Percentiles rank a stretch among this genome's conserved stretches.
Conservation (phyloP, 2,113 vertebrate genomes). For the Apistogramma diplotaenia region DNA sequence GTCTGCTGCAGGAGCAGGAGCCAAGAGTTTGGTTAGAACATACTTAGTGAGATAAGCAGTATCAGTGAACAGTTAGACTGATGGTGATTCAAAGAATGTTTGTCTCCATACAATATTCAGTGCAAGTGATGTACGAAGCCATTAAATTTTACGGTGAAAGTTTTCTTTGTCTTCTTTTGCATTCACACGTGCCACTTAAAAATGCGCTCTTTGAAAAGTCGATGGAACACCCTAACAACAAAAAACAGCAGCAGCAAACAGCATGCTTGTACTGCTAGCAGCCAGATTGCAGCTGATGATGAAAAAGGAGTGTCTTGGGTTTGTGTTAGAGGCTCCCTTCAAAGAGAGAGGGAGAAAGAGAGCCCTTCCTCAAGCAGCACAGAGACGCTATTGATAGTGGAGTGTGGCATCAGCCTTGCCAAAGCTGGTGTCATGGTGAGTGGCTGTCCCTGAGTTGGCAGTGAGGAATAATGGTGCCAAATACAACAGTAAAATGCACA, state of each 20-base stretch:
- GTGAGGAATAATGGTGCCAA: constrained; percentile 29
- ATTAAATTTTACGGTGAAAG: constrained; percentile 32
- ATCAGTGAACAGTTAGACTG: neutral
- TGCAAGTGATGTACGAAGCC: constrained; percentile 20
- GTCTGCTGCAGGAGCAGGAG: neutral
- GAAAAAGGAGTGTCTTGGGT: constrained; percentile 8
- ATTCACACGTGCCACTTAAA: neutral
- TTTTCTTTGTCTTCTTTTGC: neutral
- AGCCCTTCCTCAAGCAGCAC: constrained; percentile 42
- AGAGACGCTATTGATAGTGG: constrained; percentile 67
- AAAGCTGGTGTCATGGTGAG: constrained; percentile 64
- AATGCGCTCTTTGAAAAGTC: neutral
- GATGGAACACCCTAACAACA: neutral
- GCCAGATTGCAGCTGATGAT: constrained; percentile 15
- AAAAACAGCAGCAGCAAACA: neutral
- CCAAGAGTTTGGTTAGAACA: neutral
- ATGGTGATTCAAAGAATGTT: neutral
- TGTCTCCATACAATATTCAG: neutral
- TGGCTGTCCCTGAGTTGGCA: constrained; percentile 47
- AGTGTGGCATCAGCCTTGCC: constrained; percentile 57
- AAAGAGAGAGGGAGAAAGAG: neutral
- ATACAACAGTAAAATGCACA: constrained; percentile 23
- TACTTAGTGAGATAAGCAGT: neutral
- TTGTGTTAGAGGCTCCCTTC: constrained; percentile 11
- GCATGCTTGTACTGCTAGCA: neutral